Percentiles rank a stretch among this genome's conserved stretches.
phyloP scores from a whole-genome alignment of 2,888 invertebrate species.

The Spilarctia lutea region DNA sequence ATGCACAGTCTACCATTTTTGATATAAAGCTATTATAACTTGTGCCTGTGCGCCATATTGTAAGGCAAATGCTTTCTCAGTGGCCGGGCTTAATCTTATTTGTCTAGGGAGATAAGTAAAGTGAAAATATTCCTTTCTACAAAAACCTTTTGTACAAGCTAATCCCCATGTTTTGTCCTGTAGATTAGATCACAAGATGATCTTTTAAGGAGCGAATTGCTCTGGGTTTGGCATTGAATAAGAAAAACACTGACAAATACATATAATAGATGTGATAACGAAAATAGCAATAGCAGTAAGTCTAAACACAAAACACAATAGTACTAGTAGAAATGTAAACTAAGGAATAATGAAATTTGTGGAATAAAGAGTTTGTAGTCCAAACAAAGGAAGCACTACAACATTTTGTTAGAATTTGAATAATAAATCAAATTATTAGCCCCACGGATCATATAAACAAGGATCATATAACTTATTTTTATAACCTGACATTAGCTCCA shows the following conservation, averaged over 20 bases:
- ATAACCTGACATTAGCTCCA: no score
- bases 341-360: no score
- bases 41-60: conserved; percentile 27
- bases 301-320: no score
- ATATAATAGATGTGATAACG: conserved; percentile 8
- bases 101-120: conserved; percentile 47
- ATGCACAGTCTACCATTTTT: background rate
- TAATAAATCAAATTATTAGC: no score
- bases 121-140: conserved; percentile 59
- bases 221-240: conserved; percentile 15
- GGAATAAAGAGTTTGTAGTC: no score
- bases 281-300: background rate
- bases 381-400: no score
- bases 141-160: conserved; percentile 51
- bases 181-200: conserved; percentile 53
- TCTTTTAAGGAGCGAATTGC: conserved; percentile 45
- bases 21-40: background rate
- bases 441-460: no score
- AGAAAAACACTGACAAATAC: conserved; percentile 18
- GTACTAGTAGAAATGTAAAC: background rate
- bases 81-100: conserved; percentile 58
- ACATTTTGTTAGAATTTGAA: no score
- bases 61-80: conserved; percentile 54
- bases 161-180: conserved; percentile 54
- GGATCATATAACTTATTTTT: no score